Evolutionary conservation across 2,113 vertebrate genomes (phyloP).

Genomic region (Anser cygnoides): DNA sequence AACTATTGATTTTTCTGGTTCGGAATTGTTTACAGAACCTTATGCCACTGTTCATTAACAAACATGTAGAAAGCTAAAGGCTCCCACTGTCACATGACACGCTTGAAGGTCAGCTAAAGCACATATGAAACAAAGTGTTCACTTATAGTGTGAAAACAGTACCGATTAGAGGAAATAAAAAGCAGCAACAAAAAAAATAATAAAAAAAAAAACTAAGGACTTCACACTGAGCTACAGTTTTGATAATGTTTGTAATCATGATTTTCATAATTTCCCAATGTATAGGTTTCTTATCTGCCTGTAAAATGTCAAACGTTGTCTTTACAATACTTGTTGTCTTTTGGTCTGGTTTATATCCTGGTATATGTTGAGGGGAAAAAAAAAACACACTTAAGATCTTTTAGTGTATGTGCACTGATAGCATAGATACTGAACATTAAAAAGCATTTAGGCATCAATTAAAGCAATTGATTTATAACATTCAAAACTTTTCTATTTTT

Average conservation of each 20-base stretch:
- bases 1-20: constrained; percentile 53
- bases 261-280: neutral
- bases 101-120: constrained; percentile 13
- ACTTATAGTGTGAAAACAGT: neutral
- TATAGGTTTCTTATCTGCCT: neutral
- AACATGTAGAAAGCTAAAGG: neutral
- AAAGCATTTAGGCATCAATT: neutral
- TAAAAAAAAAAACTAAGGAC: neutral
- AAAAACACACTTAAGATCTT: neutral
- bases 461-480: neutral
- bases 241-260: neutral
- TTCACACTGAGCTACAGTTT: neutral
- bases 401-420: neutral
- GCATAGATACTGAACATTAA: neutral
- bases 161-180: neutral
- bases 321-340: neutral
- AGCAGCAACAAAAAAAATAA: neutral
- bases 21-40: constrained; percentile 49
- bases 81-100: neutral
- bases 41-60: neutral
- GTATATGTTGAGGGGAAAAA: neutral
- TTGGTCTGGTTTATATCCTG: neutral
- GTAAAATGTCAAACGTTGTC: neutral
- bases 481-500: neutral
- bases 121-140: neutral